Evolutionary conservation across 1,140 invertebrate genomes (phyloP), one percentile per base, ranked within the genome.

Genomic region (Trichonephila clavipes): DNA sequence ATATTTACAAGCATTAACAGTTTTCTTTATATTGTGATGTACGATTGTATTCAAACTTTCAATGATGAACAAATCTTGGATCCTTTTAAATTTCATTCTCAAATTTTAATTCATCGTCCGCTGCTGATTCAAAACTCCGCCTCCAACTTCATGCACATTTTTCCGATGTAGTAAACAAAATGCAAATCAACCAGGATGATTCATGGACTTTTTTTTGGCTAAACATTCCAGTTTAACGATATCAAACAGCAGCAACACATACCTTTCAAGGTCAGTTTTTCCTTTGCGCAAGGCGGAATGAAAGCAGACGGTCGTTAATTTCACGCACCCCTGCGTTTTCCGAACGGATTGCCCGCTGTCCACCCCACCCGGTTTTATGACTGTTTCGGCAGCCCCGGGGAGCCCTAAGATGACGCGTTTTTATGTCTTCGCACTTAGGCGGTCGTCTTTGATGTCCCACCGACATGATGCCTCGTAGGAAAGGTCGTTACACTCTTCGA

Each of bases 391-490:
- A 44, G 8, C 92, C 58, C 66, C 44, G 18, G 85, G 21, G 82
- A 59, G 64, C 28, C 6, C 8, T 88, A 64, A 87, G 44, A 88
- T 81, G 83, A 93, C 92, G 85, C 92, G 83, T 93, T 93, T 93
- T 93, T 88, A 93, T 93, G 85, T 82, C 85, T 12, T 44, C 18
- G 62, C 81, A 51, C 77, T 64, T 51, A 64, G 92, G 85, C 24
- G 92, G 85, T 93, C 85, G 44, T 7, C 92, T 93, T 93, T 93
- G 92, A 93, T 88, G 92, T 61, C 85, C 58, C 16, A 24, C 40
- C 88, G 44, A 18, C 44, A 28, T 44, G 58, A 61, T 28, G 64
- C 18, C 58, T 64, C n/a, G 7, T 5, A 5, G 21, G 34, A 58
- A 90, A 87, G 91, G 91, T 92, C 91, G 28, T 92, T 92, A 92